Evolutionary conservation across 2,113 vertebrate genomes (phyloP).

Genomic region (Ahaetulla prasina): DNA sequence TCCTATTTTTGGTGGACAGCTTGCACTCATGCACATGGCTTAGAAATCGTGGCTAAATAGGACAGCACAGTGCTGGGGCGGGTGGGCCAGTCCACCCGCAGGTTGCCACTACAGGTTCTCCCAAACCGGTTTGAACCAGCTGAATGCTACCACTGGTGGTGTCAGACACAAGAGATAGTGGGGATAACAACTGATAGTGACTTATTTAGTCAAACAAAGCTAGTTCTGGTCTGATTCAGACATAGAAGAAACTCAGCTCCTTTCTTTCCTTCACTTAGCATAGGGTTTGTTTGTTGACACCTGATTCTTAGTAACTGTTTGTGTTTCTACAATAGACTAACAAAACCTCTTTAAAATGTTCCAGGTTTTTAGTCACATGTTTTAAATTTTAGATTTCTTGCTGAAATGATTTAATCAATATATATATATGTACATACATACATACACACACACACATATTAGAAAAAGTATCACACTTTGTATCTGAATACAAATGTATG

Average conservation of each 20-base stretch:
- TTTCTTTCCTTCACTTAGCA: background rate
- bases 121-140: accelerated
- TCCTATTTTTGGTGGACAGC: no score
- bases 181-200: background rate
- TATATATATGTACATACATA: no score
- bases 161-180: background rate
- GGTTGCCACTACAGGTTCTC: no score
- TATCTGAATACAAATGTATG: no score
- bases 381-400: background rate
- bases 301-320: background rate
- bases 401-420: background rate
- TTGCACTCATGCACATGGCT: no score
- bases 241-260: background rate
- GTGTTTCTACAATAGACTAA: background rate
- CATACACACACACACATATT: no score
- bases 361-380: background rate
- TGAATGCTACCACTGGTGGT: background rate
- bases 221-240: background rate
- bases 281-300: background rate
- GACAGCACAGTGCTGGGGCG: no score
- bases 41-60: no score
- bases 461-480: no score
- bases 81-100: no score
- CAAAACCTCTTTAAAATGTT: background rate
- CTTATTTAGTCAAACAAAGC: background rate